Evolutionary conservation across 2,888 invertebrate genomes (phyloP).

Genomic region (Drosophila diplacantha): DNA sequence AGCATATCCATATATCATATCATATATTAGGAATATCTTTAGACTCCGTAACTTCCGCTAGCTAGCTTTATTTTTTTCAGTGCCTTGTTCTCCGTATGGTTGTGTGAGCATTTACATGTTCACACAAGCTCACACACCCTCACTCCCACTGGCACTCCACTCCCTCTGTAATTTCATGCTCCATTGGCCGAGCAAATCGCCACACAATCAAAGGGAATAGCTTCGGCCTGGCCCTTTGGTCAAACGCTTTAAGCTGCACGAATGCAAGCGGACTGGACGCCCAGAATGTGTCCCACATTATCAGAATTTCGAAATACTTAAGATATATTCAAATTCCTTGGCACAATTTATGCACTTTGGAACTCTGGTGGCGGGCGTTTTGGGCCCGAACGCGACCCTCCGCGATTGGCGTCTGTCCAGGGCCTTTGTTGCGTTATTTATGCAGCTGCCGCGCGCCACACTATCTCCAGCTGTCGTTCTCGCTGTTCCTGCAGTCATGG

Average conservation of each 20-base stretch:
- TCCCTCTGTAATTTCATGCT: slow-evolving; percentile 60
- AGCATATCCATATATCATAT: no score
- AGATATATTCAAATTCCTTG: slow-evolving; percentile 27
- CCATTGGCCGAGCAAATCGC: slow-evolving; percentile 62
- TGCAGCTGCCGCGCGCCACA: slow-evolving; percentile 53
- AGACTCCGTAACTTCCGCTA: no score
- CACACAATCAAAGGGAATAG: slow-evolving; percentile 57
- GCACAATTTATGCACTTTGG: slow-evolving; percentile 39
- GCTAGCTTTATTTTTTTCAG: not conserved
- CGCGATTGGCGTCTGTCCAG: slow-evolving; percentile 56
- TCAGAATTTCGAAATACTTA: not conserved
- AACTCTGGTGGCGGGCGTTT: slow-evolving; percentile 43
- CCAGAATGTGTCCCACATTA: slow-evolving; percentile 44
- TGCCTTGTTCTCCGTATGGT: slow-evolving; percentile 39
- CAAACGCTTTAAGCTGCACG: slow-evolving; percentile 53
- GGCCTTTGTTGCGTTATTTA: slow-evolving; percentile 58
- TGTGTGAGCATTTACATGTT: slow-evolving; percentile 57
- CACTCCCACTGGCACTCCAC: slow-evolving; percentile 1
- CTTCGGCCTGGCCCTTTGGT: slow-evolving; percentile 15
- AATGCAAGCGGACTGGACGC: slow-evolving; percentile 49
- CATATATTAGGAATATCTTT: no score
- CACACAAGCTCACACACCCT: slow-evolving; percentile 9
- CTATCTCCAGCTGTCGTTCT: slow-evolving; percentile 42
- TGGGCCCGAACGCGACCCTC: slow-evolving; percentile 41
- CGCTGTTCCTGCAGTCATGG: slow-evolving; percentile 38